Percentiles rank a stretch among this genome's conserved stretches.
Conservation (phyloP, 2,888 invertebrate species). For the Lithosia quadra region DNA sequence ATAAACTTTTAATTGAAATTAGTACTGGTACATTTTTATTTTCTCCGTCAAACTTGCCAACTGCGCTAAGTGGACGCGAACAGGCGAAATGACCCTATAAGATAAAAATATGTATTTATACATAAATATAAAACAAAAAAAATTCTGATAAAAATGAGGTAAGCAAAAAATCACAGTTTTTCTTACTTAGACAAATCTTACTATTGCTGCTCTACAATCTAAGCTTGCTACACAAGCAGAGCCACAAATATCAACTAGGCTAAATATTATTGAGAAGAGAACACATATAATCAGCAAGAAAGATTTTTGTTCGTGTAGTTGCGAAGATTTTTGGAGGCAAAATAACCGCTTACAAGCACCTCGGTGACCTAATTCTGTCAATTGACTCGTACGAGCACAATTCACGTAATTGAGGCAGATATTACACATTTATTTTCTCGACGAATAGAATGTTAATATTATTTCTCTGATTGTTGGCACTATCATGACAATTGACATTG, state of each 20-base stretch:
- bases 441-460: background rate
- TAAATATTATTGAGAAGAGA: background rate
- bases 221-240: background rate
- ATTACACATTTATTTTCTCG: background rate
- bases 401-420: slow-evolving; percentile 13
- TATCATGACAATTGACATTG: background rate
- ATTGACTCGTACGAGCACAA: slow-evolving; percentile 14
- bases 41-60: too few relatives aligned
- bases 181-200: background rate
- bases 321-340: background rate
- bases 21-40: too few relatives aligned
- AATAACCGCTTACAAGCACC: slow-evolving; percentile 13
- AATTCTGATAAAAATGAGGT: background rate
- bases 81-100: too few relatives aligned
- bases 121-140: too few relatives aligned
- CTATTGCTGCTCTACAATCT: background rate
- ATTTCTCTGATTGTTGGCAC: background rate
- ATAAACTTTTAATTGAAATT: too few relatives aligned
- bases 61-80: too few relatives aligned
- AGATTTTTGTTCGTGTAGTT: slow-evolving; percentile 7
- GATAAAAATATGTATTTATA: too few relatives aligned
- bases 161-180: background rate
- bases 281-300: slow-evolving; percentile 5
- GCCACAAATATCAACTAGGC: background rate
- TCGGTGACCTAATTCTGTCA: slow-evolving; percentile 14